Conservation (phyloP, 1,140 invertebrate species). For the Drosophila kohkoa region DNA sequence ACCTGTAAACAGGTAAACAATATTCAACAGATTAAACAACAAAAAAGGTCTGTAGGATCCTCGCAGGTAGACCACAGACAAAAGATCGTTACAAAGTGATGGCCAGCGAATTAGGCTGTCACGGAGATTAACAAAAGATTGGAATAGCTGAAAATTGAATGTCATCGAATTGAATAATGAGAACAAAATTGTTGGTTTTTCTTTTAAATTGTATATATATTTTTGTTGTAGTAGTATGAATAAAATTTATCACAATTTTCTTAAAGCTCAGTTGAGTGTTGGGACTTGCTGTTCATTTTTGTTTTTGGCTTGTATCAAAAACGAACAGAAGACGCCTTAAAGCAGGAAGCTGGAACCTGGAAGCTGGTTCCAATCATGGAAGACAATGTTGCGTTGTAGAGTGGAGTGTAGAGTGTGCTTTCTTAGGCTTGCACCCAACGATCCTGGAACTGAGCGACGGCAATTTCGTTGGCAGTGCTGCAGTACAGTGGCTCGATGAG, state of each 20-base stretch:
- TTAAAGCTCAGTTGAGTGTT: slow-evolving; percentile 74
- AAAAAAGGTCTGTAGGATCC: slow-evolving; percentile 1
- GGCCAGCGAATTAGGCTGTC: slow-evolving; percentile 64
- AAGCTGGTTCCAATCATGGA: slow-evolving; percentile 56
- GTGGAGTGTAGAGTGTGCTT: slow-evolving; percentile 6
- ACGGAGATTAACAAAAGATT: slow-evolving; percentile 59
- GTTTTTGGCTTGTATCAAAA: slow-evolving; percentile 42
- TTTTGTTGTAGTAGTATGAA: slow-evolving; percentile 55
- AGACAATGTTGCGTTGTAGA: slow-evolving; percentile 56
- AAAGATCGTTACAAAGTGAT: slow-evolving; percentile 30
- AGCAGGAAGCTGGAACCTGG: slow-evolving; percentile 57
- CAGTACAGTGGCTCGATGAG: slow-evolving; percentile 79
- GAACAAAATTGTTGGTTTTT: slow-evolving; percentile 35
- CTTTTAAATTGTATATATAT: slow-evolving; percentile 73
- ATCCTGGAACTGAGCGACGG: slow-evolving; percentile 80
- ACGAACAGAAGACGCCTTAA: slow-evolving; percentile 73
- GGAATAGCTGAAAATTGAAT: slow-evolving; percentile 58
- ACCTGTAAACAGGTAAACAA: slow-evolving; percentile 72
- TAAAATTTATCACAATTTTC: slow-evolving; percentile 84
- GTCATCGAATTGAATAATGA: slow-evolving; percentile 37
- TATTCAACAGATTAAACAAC: slow-evolving; percentile 35
- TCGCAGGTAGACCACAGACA: slow-evolving; percentile 39
- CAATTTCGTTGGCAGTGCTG: slow-evolving; percentile 85
- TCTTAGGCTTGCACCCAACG: slow-evolving; percentile 86
- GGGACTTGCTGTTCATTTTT: slow-evolving; percentile 73